phyloP scores from a whole-genome alignment of 2,113 vertebrate genomes.

The Oxyruncus cristatus region DNA sequence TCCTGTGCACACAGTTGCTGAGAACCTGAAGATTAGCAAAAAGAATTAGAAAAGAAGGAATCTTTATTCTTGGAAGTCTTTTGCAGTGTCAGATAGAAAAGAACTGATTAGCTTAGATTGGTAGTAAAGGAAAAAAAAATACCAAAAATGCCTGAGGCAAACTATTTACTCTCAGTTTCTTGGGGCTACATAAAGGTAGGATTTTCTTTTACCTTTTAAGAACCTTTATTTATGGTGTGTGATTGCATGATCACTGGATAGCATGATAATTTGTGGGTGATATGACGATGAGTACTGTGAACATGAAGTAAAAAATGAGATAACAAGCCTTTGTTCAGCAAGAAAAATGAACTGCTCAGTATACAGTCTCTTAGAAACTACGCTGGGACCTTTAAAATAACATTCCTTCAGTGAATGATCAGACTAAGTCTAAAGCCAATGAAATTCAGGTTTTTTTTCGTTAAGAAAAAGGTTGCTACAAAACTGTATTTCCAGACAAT shows the following conservation, averaged over 20 bases:
- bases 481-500: neutral
- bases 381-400: neutral
- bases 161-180: constrained; percentile 95
- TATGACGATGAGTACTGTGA: neutral
- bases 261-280: neutral
- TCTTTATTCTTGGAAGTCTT: constrained; percentile 16
- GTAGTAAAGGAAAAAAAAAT: constrained; percentile 26
- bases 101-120: constrained; percentile 41
- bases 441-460: neutral
- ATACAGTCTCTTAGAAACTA: neutral
- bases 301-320: neutral
- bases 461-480: neutral
- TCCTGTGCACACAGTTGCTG: constrained; percentile 59
- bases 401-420: neutral
- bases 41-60: constrained; percentile 4
- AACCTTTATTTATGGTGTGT: constrained; percentile 12
- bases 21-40: constrained; percentile 52
- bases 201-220: constrained; percentile 54
- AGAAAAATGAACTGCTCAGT: neutral
- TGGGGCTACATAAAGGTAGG: constrained; percentile 99
- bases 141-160: constrained; percentile 92
- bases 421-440: neutral
- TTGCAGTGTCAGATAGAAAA: constrained; percentile 41
- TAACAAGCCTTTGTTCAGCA: neutral
- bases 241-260: constrained; percentile 28